These are phyloP conservation scores for Phoeniculus purpureus DNA, from an alignment of 2,797 vertebrate genomes.

Conservation along the genomic window DNA sequence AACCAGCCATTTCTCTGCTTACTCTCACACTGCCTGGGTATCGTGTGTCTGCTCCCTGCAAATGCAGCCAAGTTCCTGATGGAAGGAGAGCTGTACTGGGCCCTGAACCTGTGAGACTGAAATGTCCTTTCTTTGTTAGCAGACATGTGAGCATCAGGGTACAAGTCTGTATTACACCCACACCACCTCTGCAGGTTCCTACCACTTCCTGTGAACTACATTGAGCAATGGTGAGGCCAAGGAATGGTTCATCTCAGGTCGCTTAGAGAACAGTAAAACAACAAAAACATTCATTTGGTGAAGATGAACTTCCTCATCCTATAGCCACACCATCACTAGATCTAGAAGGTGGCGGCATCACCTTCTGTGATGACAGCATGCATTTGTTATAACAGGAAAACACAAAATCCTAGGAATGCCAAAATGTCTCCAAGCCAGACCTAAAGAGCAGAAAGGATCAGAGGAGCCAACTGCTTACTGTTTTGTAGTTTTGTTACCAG, in stretches of 20 bases:
- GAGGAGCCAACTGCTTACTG: background rate
- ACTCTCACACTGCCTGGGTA: background rate
- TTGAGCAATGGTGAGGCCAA: background rate
- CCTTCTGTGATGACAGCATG: background rate
- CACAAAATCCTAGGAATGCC: background rate
- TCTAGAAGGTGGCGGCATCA: background rate
- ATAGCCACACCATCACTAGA: background rate
- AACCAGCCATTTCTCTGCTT: background rate
- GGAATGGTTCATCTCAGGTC: background rate
- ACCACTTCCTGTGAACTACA: fast-evolving
- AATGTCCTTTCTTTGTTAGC: background rate
- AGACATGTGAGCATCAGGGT: background rate
- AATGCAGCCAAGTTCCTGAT: background rate
- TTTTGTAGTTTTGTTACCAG: background rate
- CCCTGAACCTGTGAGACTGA: background rate
- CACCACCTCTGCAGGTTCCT: background rate
- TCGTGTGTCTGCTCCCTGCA: background rate
- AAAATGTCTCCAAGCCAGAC: background rate
- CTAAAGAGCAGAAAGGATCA: background rate
- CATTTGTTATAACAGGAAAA: background rate
- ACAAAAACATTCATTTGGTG: fast-evolving
- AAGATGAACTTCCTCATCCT: background rate
- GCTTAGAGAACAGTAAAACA: background rate
- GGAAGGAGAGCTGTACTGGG: background rate
- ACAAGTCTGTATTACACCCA: background rate